Conservation (phyloP, 2,113 vertebrate genomes). For the Mormyrus lacerda region DNA sequence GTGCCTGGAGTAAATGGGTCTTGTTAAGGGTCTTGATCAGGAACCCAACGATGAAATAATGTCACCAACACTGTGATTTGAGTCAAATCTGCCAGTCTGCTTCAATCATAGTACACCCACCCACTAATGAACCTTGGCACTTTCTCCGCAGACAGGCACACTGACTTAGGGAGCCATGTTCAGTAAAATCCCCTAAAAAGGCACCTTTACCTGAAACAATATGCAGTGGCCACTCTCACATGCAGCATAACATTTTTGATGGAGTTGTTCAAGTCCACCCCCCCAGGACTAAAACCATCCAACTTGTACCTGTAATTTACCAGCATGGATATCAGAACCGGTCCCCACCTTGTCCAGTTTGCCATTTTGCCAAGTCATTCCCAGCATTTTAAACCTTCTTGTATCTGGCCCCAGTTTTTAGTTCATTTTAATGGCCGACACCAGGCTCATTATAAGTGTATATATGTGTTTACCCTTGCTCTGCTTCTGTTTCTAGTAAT, state of each 20-base stretch:
- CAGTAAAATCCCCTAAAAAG: too few relatives aligned
- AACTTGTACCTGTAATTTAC: background rate
- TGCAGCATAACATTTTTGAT: too few relatives aligned
- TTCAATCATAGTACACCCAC: background rate
- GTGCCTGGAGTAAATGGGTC: too few relatives aligned
- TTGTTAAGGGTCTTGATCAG: too few relatives aligned
- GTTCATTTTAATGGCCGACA: background rate
- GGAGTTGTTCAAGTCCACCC: background rate
- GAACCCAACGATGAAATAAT: too few relatives aligned
- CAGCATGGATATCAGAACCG: background rate
- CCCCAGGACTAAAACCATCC: background rate
- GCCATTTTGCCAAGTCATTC: too few relatives aligned
- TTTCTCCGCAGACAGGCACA: background rate
- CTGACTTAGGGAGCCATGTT: background rate
- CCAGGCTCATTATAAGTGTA: background rate
- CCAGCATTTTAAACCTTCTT: too few relatives aligned
- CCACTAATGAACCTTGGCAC: background rate
- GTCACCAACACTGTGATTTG: too few relatives aligned
- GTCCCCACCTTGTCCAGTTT: background rate
- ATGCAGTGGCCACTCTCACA: too few relatives aligned
- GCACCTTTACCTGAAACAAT: too few relatives aligned
- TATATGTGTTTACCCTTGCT: background rate
- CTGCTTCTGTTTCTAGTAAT: background rate
- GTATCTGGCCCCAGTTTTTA: background rate
- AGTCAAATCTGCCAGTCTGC: background rate